phyloP scores from a whole-genome alignment of 2,888 invertebrate genomes.

The Vanessa cardui region DNA sequence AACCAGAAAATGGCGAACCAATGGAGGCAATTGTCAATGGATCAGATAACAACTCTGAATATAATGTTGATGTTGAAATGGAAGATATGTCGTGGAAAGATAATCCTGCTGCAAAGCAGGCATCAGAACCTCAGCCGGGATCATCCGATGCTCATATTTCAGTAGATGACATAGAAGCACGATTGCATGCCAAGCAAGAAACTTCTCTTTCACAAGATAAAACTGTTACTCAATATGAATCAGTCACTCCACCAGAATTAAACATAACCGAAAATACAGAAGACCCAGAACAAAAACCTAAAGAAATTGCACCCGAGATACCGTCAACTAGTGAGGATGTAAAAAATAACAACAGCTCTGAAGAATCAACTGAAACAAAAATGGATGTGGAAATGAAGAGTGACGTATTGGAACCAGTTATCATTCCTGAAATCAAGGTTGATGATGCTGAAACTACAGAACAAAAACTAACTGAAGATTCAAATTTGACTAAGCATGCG shows the following conservation, averaged over 20 bases:
- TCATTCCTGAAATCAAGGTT: constrained; percentile 73
- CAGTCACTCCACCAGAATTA: constrained; percentile 63
- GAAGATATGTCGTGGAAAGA: constrained; percentile 80
- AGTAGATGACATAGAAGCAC: constrained; percentile 69
- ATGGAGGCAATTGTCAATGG: constrained; percentile 84
- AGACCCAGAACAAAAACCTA: constrained; percentile 31
- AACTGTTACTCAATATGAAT: constrained; percentile 57
- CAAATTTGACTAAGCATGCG: constrained; percentile 45
- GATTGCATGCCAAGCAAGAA: constrained; percentile 76
- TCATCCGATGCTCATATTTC: constrained; percentile 72
- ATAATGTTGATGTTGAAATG: constrained; percentile 81
- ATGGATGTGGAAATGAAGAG: constrained; percentile 60
- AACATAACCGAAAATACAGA: constrained; percentile 48
- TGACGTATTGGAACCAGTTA: constrained; percentile 41
- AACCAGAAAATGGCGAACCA: constrained; percentile 86
- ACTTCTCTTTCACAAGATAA: constrained; percentile 62
- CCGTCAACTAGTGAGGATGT: constrained; percentile 46
- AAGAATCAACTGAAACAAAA: constrained; percentile 47
- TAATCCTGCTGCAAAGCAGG: constrained; percentile 58
- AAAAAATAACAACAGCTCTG: constrained; percentile 47
- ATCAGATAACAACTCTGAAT: constrained; percentile 80
- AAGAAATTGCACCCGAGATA: constrained; percentile 36
- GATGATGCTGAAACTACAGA: constrained; percentile 76
- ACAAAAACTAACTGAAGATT: constrained; percentile 61
- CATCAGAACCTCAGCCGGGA: constrained; percentile 67